Conservation (phyloP, 2,113 vertebrate genomes). For the Protobothrops flavoviridis region DNA sequence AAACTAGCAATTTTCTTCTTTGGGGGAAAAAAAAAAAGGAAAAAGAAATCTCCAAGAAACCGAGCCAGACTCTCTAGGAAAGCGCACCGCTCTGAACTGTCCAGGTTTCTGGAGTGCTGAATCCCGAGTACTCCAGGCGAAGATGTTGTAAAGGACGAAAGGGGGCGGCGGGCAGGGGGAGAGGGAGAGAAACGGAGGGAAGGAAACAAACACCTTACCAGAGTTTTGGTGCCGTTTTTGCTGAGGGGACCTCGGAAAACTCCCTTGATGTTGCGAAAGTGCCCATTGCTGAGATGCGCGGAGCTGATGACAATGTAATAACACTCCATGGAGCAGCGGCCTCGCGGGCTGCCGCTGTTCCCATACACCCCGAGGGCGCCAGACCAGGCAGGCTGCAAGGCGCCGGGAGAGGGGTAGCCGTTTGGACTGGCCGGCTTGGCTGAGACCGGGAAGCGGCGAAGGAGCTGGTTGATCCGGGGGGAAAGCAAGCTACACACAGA, state of each 20-base stretch:
- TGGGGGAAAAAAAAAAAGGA: neutral
- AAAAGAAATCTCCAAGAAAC: neutral
- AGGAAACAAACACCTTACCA: constrained; percentile 74
- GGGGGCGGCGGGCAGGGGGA: neutral
- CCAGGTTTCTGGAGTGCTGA: constrained; percentile 18
- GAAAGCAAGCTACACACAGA: neutral
- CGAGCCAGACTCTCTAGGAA: neutral
- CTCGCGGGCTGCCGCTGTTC: constrained; percentile 51
- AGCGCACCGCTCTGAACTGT: neutral
- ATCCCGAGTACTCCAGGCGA: rapidly evolving
- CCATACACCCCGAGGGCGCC: constrained; percentile 52
- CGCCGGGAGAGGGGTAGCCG: neutral
- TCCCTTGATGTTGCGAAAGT: constrained; percentile 98
- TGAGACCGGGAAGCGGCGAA: neutral
- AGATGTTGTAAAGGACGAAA: neutral
- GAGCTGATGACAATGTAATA: constrained; percentile 99
- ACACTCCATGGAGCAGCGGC: constrained; percentile 87
- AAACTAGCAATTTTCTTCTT: neutral
- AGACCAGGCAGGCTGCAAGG: constrained; percentile 24
- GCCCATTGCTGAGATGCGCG: constrained; percentile 93
- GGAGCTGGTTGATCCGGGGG: neutral
- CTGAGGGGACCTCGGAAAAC: constrained; percentile 95
- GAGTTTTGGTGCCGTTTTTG: constrained; percentile 81
- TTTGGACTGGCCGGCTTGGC: neutral
- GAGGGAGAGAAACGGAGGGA: neutral